phyloP scores from a whole-genome alignment of 1,140 invertebrate species.

The Eubasilissa regina region DNA sequence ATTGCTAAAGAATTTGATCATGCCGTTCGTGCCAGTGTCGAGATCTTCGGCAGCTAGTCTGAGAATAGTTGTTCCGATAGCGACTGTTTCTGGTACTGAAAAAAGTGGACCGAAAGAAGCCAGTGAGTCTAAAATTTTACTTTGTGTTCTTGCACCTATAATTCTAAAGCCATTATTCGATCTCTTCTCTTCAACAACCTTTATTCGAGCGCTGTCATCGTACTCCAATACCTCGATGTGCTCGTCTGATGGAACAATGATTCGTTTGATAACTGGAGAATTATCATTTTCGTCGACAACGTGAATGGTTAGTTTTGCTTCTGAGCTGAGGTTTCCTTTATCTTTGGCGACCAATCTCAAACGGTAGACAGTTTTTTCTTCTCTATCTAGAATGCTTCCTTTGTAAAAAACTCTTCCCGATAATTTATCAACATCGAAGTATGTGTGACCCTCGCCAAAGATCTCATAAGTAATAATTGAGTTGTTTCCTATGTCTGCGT shows the following conservation, averaged over 20 bases:
- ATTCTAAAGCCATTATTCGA: constrained; percentile 65
- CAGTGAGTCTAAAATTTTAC: constrained; percentile 70
- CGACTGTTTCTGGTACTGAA: constrained; percentile 83
- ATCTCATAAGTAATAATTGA: constrained; percentile 83
- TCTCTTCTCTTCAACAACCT: constrained; percentile 68
- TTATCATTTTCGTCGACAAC: constrained; percentile 91
- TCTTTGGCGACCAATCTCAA: constrained; percentile 84
- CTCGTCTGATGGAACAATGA: constrained; percentile 78
- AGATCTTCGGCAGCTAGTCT: constrained; percentile 86
- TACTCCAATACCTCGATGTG: constrained; percentile 77
- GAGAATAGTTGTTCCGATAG: constrained; percentile 82
- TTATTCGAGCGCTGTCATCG: constrained; percentile 68
- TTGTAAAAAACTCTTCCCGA: constrained; percentile 78
- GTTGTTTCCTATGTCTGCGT: constrained; percentile 86
- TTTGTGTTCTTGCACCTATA: constrained; percentile 68
- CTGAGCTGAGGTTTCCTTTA: constrained; percentile 80
- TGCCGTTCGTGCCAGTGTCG: constrained; percentile 83
- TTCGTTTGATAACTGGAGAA: constrained; percentile 79
- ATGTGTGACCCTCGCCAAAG: constrained; percentile 81
- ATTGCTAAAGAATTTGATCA: constrained; percentile 83
- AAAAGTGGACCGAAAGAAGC: constrained; percentile 73
- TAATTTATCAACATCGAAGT: constrained; percentile 83
- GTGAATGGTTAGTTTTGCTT: constrained; percentile 79
- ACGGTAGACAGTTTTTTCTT: constrained; percentile 79
- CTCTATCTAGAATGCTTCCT: constrained; percentile 79